A percentile compares a stretch with the other conserved stretches of the same genome.
phyloP scores from a whole-genome alignment of 1,140 invertebrate genomes.

The Oppia nitens region DNA sequence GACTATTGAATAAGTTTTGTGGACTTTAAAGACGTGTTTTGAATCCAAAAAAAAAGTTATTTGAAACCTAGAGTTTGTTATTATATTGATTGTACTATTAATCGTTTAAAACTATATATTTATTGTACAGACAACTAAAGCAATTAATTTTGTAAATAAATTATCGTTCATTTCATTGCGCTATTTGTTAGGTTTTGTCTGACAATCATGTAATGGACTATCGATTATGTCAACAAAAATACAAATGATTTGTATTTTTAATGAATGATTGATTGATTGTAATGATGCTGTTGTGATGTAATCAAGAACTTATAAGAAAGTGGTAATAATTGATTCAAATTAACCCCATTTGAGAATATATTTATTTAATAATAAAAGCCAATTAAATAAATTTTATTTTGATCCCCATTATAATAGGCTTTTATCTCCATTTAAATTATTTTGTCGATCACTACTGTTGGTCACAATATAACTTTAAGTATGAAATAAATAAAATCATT shows the following conservation, averaged over 20 bases:
- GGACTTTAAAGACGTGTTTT: no score
- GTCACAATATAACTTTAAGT: not conserved
- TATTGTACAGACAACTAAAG: not conserved
- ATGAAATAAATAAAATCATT: not conserved
- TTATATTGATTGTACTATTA: no score
- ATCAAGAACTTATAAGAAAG: not conserved
- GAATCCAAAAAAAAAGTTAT: no score
- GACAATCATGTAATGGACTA: no score
- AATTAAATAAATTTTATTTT: not conserved
- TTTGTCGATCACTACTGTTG: not conserved
- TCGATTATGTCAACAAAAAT: no score
- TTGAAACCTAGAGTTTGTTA: no score
- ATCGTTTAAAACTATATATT: not conserved
- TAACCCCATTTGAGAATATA: not conserved
- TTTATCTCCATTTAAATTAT: not conserved
- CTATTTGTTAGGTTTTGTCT: no score
- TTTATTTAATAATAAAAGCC: not conserved
- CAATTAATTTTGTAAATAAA: not conserved
- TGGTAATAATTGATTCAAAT: not conserved
- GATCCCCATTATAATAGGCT: not conserved
- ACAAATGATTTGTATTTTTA: no score
- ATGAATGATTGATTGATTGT: no score
- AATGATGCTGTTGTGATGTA: not conserved
- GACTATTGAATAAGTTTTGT: not conserved
- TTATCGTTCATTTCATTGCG: not conserved